These are phyloP conservation scores for Heliconius hermathena DNA, from an alignment of 1,140 invertebrate genomes.

Conservation along the genomic window DNA sequence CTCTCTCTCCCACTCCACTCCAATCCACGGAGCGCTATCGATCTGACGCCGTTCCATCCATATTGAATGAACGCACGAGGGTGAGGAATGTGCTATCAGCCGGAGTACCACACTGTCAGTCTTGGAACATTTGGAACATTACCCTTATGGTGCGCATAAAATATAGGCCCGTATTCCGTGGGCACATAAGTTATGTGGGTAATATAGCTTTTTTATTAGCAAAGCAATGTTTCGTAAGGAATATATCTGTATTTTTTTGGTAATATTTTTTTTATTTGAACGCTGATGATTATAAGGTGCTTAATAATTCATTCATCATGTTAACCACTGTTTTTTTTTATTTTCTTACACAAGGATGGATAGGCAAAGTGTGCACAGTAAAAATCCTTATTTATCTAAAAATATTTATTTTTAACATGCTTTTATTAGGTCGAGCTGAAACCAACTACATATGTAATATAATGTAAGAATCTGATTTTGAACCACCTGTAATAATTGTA, in stretches of 20 bases:
- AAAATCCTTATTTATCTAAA: too few relatives aligned
- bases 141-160: background rate
- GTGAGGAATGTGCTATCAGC: conserved; percentile 41
- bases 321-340: too few relatives aligned
- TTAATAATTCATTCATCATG: too few relatives aligned
- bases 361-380: too few relatives aligned
- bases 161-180: background rate
- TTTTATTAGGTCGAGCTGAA: too few relatives aligned
- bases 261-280: background rate
- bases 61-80: conserved; percentile 47
- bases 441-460: too few relatives aligned
- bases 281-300: too few relatives aligned
- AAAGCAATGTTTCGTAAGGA: background rate
- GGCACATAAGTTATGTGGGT: conserved; percentile 2
- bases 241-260: background rate
- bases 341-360: too few relatives aligned
- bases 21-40: conserved; percentile 33
- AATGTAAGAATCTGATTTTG: too few relatives aligned
- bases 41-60: conserved; percentile 41
- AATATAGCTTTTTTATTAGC: background rate
- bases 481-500: too few relatives aligned
- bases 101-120: conserved; percentile 10
- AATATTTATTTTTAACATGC: too few relatives aligned
- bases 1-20: conserved; percentile 34
- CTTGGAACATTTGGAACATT: conserved; percentile 28